A percentile compares a stretch with the other conserved stretches of the same genome.
Evolutionary conservation across 1,140 invertebrate species (phyloP).

Genomic region (Triops longicaudatus): DNA sequence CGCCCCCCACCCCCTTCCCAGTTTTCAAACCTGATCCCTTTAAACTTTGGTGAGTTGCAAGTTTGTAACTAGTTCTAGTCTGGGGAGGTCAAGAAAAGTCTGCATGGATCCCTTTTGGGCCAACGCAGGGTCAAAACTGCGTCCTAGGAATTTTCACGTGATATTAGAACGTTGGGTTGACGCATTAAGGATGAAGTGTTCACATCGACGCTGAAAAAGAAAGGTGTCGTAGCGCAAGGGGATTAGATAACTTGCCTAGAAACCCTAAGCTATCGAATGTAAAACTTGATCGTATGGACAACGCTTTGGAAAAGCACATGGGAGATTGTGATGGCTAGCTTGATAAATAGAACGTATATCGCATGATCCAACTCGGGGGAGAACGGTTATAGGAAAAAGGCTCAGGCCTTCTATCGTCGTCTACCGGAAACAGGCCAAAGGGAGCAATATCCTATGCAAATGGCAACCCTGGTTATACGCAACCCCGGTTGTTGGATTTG

Average conservation of each 20-base stretch:
- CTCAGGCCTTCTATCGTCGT: neutral
- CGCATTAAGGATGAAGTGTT: neutral
- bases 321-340: neutral
- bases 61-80: neutral
- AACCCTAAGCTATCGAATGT: neutral
- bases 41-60: neutral
- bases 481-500: neutral
- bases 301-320: neutral
- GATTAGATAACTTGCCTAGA: neutral
- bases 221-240: neutral
- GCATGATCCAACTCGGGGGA: neutral
- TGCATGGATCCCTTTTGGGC: neutral
- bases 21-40: neutral
- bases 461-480: neutral
- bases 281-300: neutral
- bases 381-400: neutral
- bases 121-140: neutral
- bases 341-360: neutral
- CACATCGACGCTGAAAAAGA: neutral
- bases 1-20: neutral
- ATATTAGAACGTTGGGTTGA: neutral
- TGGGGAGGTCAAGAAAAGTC: neutral
- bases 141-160: neutral
- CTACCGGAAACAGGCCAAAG: neutral
- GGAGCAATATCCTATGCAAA: constrained; percentile 12